A percentile compares a stretch with the other conserved stretches of the same genome.
phyloP scores from a whole-genome alignment of 2,888 invertebrate species.

The Nemurella pictetii region DNA sequence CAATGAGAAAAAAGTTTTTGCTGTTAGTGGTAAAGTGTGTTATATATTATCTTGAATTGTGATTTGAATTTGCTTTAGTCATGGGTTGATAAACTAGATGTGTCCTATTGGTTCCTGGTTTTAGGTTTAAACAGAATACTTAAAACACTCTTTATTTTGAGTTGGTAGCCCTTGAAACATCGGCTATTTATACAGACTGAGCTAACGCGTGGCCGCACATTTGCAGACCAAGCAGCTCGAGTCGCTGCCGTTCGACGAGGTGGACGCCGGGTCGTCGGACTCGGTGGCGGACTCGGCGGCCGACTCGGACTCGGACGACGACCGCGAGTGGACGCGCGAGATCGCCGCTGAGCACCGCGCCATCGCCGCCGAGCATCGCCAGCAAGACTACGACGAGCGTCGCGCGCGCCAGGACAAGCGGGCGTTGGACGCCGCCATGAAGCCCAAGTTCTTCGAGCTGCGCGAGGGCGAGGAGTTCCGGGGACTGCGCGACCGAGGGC shows the following conservation, averaged over 20 bases:
- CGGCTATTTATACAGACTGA: too few relatives aligned
- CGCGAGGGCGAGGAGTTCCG: constrained; percentile 65
- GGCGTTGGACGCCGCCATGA: neutral
- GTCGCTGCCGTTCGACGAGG: constrained; percentile 51
- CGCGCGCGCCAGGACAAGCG: constrained; percentile 41
- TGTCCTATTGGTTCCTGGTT: too few relatives aligned
- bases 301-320: constrained; percentile 73
- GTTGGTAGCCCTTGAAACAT: too few relatives aligned
- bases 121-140: too few relatives aligned
- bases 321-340: constrained; percentile 77
- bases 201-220: neutral
- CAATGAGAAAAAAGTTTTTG: too few relatives aligned
- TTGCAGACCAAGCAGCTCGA: constrained; percentile 56
- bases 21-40: too few relatives aligned
- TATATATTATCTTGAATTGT: too few relatives aligned
- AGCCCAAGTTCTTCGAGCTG: constrained; percentile 64
- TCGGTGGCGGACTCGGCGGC: constrained; percentile 47
- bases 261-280: constrained; percentile 56
- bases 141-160: too few relatives aligned
- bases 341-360: constrained; percentile 74
- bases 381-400: constrained; percentile 49
- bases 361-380: constrained; percentile 59
- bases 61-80: too few relatives aligned
- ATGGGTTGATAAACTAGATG: too few relatives aligned
- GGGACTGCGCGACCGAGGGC: constrained; percentile 51